Evolutionary conservation across 2,888 invertebrate genomes (phyloP).

Genomic region (Leptogaster cylindrica): DNA sequence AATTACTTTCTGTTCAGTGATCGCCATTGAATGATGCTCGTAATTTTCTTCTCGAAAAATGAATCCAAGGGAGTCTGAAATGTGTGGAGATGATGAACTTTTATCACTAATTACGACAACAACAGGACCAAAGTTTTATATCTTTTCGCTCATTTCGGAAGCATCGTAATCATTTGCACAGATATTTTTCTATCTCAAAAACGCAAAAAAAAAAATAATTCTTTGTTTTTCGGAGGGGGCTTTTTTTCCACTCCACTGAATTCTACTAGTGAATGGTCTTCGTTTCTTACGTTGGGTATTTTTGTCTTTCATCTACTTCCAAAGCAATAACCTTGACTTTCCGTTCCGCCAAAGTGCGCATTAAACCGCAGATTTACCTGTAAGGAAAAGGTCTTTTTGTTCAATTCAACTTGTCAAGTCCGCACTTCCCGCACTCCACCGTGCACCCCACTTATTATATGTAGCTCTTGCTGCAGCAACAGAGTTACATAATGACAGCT

Average conservation of each 20-base stretch:
- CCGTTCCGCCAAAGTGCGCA: constrained; percentile 14
- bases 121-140: neutral
- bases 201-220: neutral
- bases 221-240: neutral
- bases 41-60: neutral
- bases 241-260: constrained; percentile 9
- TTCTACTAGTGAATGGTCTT: constrained; percentile 1
- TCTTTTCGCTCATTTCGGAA: constrained; percentile 7
- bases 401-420: constrained; percentile 9
- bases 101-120: constrained; percentile 20
- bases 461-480: constrained; percentile 26
- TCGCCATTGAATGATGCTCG: constrained; percentile 19
- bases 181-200: constrained; percentile 3
- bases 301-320: too few relatives aligned
- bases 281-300: neutral
- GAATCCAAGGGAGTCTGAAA: constrained; percentile 12
- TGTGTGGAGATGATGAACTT: constrained; percentile 18
- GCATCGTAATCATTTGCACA: constrained; percentile 7
- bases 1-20: constrained; percentile 31
- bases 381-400: neutral
- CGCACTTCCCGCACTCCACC: too few relatives aligned
- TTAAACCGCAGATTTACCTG: constrained; percentile 6
- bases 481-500: constrained; percentile 9
- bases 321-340: constrained; percentile 27
- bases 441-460: too few relatives aligned